phyloP scores from a whole-genome alignment of 1,140 invertebrate species.

The Drosophila kikkawai region DNA sequence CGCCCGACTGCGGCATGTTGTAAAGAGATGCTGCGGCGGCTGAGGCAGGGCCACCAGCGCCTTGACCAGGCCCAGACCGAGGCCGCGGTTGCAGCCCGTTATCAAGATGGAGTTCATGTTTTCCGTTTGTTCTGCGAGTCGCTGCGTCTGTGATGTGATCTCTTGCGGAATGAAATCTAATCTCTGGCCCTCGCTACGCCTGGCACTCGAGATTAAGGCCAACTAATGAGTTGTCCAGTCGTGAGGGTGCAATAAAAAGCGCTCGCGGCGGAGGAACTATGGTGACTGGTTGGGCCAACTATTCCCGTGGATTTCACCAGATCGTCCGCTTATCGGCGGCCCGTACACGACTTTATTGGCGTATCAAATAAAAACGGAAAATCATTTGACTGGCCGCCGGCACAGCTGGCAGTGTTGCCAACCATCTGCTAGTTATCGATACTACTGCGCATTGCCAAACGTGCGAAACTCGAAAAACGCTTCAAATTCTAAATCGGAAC shows the following conservation, averaged over 20 bases:
- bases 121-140: not conserved
- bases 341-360: constrained; percentile 27
- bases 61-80: constrained; percentile 94
- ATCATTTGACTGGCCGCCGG: constrained; percentile 29
- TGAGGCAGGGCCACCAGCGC: constrained; percentile 85
- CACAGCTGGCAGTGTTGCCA: constrained; percentile 66
- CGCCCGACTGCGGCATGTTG: constrained; percentile 89
- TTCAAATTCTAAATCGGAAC: constrained; percentile 12
- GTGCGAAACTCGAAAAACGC: constrained; percentile 16
- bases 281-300: constrained; percentile 10
- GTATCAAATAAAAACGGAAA: constrained; percentile 20
- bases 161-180: constrained; percentile 58
- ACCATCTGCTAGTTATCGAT: constrained; percentile 34
- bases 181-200: constrained; percentile 31
- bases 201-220: constrained; percentile 53
- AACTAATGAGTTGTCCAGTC: constrained; percentile 20
- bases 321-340: constrained; percentile 47
- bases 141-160: constrained; percentile 2
- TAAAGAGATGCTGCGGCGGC: constrained; percentile 88
- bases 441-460: constrained; percentile 30
- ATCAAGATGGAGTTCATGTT: constrained; percentile 91
- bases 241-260: constrained; percentile 53
- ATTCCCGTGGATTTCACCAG: constrained; percentile 40
- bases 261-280: constrained; percentile 7
- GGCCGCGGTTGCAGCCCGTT: constrained; percentile 94